phyloP scores from a whole-genome alignment of 1,140 invertebrate genomes.

The Drosophila ercepeae region DNA sequence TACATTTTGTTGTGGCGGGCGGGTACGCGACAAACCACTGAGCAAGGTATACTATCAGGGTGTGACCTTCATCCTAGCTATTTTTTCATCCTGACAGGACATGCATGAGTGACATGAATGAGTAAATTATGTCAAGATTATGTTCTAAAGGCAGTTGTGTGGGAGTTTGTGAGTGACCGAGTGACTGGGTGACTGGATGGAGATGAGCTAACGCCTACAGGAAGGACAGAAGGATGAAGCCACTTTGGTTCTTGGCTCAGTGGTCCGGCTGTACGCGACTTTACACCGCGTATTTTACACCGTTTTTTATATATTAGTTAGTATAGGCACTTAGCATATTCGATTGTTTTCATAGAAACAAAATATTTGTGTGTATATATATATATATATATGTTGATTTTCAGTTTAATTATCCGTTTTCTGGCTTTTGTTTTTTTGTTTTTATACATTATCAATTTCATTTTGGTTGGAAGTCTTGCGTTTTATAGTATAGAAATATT shows the following conservation, averaged over 20 bases:
- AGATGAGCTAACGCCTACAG: not conserved
- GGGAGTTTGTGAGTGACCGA: not conserved
- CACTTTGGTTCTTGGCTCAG: slow-evolving; percentile 37
- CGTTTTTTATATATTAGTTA: slow-evolving; percentile 58
- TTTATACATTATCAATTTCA: slow-evolving; percentile 48
- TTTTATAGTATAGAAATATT: slow-evolving; percentile 47
- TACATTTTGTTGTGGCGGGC: slow-evolving; percentile 31
- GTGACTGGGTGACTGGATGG: not conserved
- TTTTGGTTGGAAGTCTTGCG: slow-evolving; percentile 66
- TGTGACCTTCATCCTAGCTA: slow-evolving; percentile 4
- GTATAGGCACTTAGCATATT: slow-evolving; percentile 81
- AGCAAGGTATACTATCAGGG: slow-evolving; percentile 50
- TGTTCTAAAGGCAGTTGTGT: slow-evolving; percentile 33
- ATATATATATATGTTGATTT: slow-evolving; percentile 41
- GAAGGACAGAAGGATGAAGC: slow-evolving; percentile 1
- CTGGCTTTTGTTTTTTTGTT: slow-evolving; percentile 8
- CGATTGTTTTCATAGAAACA: slow-evolving; percentile 81
- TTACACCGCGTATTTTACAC: slow-evolving; percentile 35
- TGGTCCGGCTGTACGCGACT: slow-evolving; percentile 27
- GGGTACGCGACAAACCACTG: slow-evolving; percentile 50
- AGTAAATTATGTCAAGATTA: not conserved
- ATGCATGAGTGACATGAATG: slow-evolving; percentile 3
- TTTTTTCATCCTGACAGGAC: not conserved
- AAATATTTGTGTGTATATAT: slow-evolving; percentile 59
- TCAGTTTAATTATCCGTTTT: slow-evolving; percentile 37